Base-by-base conservation (phyloP, 2,797 vertebrate species). In the Pelochelys cantorii region DNA sequence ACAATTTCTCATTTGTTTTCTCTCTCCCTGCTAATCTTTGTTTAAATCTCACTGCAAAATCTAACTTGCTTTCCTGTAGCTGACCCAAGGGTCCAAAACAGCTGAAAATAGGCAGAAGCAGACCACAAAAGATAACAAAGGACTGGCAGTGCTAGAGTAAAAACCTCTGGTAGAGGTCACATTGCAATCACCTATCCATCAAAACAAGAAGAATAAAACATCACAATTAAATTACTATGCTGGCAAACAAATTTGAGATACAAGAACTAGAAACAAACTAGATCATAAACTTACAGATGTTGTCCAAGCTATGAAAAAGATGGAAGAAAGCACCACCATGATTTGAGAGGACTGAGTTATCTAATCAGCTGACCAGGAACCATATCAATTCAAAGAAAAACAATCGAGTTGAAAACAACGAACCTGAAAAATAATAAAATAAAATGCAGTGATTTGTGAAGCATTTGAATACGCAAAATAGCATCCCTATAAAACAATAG, bases 261-360 rank as follows among this genome's bases (percentile, higher is more conserved):
- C 9, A 60, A 78, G 52, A 89, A 25, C 65, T 89, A 92, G 79
- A 87, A 94, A 87, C 15, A 79, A 68, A 87, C 12, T 14, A 54
- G 53, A 85, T 94, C 65, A 90, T 31, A 94, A 96, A 97, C 95
- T 95, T 95, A 96, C 91, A 52, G 68, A 3, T 80, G 31, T 55
- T 89, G 88, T 62, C 52, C 75, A 25, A 4, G 12, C 42, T 82
- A 0, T 0, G 34, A 12, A 80, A 87, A 65, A 42, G 81, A 87
- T 81, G 74, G 89, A 96, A 88, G 60, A 74, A 86, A 92, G 93
- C 88, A 31, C 54, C 60, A 94, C 60, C 34, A 11, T 37, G 59
- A 75, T 5, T 37, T 84, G 25, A 90, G 65, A 79, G 1, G 7
- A 79, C 11, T 60, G 79, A 85, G 9, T 53, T 68, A 79, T 53